phyloP scores from a whole-genome alignment of 2,113 vertebrate genomes.

The Corythornis cristatus region DNA sequence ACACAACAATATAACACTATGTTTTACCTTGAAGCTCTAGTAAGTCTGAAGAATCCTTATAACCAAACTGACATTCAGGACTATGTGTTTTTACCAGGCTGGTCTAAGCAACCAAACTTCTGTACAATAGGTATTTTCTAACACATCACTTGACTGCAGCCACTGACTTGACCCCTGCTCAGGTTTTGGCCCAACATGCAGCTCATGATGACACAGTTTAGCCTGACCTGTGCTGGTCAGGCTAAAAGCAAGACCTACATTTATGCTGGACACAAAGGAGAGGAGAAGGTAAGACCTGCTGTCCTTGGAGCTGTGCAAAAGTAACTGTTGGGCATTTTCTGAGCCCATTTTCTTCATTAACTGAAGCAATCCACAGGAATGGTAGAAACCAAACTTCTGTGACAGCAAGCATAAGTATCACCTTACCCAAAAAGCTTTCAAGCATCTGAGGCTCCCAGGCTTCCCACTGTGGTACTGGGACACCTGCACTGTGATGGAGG shows the following conservation, averaged over 20 bases:
- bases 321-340: neutral
- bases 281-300: neutral
- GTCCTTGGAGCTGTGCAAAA: neutral
- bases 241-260: neutral
- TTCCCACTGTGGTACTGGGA: neutral
- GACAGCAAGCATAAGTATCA: neutral
- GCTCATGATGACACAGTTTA: neutral
- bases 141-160: neutral
- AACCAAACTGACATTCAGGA: neutral
- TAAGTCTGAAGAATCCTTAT: neutral
- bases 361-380: neutral
- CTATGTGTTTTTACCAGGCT: rapidly evolving
- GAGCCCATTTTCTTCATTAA: neutral
- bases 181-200: neutral
- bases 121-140: neutral
- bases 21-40: neutral
- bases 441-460: neutral
- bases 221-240: neutral
- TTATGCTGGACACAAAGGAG: rapidly evolving
- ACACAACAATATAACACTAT: neutral
- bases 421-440: neutral
- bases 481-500: rapidly evolving
- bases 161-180: neutral
- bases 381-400: neutral
- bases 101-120: neutral